Conservation (phyloP, 2,888 invertebrate species). For the Acleris cristana region DNA sequence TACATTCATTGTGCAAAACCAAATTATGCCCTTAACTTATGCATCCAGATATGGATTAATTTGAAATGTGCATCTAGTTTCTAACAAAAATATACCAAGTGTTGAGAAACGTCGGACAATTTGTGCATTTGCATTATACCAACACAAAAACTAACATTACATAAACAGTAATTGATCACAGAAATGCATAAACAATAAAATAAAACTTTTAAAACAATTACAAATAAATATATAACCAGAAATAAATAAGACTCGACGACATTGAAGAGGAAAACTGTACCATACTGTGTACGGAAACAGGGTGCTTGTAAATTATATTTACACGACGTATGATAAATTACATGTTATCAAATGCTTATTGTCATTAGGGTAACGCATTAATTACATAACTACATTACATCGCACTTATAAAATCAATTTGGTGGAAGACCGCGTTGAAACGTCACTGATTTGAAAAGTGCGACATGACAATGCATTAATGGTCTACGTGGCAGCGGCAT, state of each 20-base stretch:
- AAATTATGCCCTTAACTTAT: too few relatives aligned
- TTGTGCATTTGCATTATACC: slow-evolving; percentile 62
- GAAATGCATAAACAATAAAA: slow-evolving; percentile 75
- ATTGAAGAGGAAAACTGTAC: slow-evolving; percentile 57
- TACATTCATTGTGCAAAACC: too few relatives aligned
- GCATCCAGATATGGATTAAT: too few relatives aligned
- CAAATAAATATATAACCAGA: slow-evolving; percentile 52
- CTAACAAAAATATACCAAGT: slow-evolving; percentile 10
- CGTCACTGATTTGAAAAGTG: slow-evolving; percentile 14
- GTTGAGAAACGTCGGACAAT: slow-evolving; percentile 45
- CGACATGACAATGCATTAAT: not conserved
- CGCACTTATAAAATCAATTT: slow-evolving; percentile 41
- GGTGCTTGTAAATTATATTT: slow-evolving; percentile 51
- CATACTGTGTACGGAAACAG: slow-evolving; percentile 46
- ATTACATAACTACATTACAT: slow-evolving; percentile 39
- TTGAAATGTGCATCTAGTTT: too few relatives aligned
- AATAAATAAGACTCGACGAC: slow-evolving; percentile 56
- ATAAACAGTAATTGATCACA: slow-evolving; percentile 73
- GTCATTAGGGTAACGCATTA: slow-evolving; percentile 66
- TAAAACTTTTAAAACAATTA: slow-evolving; percentile 60
- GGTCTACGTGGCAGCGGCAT: too few relatives aligned
- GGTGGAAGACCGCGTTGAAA: not conserved
- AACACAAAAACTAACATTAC: slow-evolving; percentile 51
- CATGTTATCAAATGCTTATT: slow-evolving; percentile 73
- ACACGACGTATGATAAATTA: slow-evolving; percentile 55